Conservation (phyloP, 1,140 invertebrate genomes). For the Drosophila ohnishii region DNA sequence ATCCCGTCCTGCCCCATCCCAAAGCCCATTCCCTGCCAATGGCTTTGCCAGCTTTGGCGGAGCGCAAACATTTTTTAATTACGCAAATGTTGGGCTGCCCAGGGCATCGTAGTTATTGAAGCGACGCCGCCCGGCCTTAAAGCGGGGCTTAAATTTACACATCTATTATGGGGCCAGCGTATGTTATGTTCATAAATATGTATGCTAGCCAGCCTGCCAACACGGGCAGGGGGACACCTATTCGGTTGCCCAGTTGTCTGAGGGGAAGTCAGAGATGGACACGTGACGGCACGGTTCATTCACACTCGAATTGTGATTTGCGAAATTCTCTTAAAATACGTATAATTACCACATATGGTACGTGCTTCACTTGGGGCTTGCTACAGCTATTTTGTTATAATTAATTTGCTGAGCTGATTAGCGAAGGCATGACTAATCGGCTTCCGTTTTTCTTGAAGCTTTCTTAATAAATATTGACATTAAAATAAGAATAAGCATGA, state of each 20-base stretch:
- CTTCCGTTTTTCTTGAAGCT: not conserved
- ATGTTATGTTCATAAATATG: conserved; percentile 55
- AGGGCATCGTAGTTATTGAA: conserved; percentile 71
- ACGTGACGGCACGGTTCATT: conserved; percentile 7
- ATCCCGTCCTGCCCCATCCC: conserved; percentile 1
- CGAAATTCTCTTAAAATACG: conserved; percentile 25
- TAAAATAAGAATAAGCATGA: not conserved
- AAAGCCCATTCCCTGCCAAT: conserved; percentile 51
- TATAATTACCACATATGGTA: conserved; percentile 5
- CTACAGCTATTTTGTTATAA: not conserved
- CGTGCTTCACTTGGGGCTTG: conserved; percentile 1
- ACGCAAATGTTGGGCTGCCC: conserved; percentile 76
- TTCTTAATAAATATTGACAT: not conserved
- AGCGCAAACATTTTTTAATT: conserved; percentile 82
- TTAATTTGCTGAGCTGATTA: conserved; percentile 10
- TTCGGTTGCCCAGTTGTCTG: not conserved
- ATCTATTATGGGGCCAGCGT: conserved; percentile 48
- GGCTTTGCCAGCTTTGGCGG: conserved; percentile 64
- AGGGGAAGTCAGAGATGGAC: conserved; percentile 12
- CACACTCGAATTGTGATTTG: conserved; percentile 10
- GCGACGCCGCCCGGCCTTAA: conserved; percentile 68
- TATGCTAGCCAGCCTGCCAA: conserved; percentile 20
- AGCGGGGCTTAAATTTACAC: conserved; percentile 69
- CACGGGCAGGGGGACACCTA: conserved; percentile 8
- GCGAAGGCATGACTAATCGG: not conserved